Percentiles rank a stretch among this genome's conserved stretches.
Evolutionary conservation across 2,888 invertebrate species (phyloP).

Genomic region (Nomada fucata): DNA sequence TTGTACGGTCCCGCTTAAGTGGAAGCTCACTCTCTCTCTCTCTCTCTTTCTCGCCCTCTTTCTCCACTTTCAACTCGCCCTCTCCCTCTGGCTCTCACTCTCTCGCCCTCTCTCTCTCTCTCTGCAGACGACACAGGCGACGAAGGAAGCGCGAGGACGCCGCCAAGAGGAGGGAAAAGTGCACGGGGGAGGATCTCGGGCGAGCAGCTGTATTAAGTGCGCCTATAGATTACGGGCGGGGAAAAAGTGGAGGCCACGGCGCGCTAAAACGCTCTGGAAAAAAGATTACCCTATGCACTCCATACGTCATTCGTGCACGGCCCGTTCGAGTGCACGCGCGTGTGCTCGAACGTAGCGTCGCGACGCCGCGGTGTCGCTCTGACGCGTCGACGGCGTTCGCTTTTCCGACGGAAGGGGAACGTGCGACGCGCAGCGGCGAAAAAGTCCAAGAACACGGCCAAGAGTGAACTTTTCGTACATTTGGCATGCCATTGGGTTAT

Average conservation of each 20-base stretch:
- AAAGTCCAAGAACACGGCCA: too few species aligned
- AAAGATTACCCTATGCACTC: conserved; percentile 76
- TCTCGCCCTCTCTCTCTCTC: not conserved
- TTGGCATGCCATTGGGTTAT: too few species aligned
- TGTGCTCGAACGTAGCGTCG: not conserved
- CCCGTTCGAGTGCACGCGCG: conserved; percentile 41
- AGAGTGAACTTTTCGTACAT: too few species aligned
- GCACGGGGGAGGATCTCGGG: conserved; percentile 63
- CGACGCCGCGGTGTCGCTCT: too few species aligned
- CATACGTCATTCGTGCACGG: conserved; percentile 75
- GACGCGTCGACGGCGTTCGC: too few species aligned
- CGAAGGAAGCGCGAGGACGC: conserved; percentile 32
- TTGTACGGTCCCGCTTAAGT: conserved; percentile 80
- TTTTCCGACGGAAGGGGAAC: not conserved
- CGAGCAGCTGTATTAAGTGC: conserved; percentile 83
- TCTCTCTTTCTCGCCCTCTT: not conserved
- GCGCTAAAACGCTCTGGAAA: conserved; percentile 79
- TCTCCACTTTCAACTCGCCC: conserved; percentile 39
- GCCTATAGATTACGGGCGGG: conserved; percentile 81
- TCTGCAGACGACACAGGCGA: conserved; percentile 19
- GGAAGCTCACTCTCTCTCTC: conserved; percentile 67
- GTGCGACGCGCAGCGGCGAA: conserved; percentile 21
- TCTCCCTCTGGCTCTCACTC: not conserved
- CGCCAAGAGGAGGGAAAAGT: conserved; percentile 19
- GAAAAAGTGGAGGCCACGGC: conserved; percentile 72